A percentile compares a stretch with the other conserved stretches of the same genome.
Evolutionary conservation across 2,888 invertebrate species (phyloP).

Genomic region (Spialia ferax): DNA sequence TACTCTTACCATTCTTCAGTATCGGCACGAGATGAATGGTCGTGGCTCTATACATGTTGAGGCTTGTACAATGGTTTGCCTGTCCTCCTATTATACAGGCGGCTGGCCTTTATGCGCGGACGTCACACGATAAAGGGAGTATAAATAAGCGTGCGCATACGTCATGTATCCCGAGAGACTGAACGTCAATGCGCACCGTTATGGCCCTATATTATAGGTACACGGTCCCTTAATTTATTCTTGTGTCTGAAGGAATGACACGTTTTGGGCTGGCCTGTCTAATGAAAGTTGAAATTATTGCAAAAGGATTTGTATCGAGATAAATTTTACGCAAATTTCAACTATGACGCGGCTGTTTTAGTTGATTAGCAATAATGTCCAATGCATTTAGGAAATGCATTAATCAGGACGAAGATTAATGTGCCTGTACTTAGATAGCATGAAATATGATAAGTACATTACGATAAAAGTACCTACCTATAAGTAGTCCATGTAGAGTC

Average conservation of each 20-base stretch:
- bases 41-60: conserved; percentile 57
- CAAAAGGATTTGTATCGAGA: background rate
- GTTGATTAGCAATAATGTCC: background rate
- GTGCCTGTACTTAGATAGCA: too few relatives aligned
- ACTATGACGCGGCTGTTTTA: background rate
- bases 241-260: conserved; percentile 44
- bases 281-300: conserved; percentile 33
- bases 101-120: conserved; percentile 68
- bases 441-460: too few relatives aligned
- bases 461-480: too few relatives aligned
- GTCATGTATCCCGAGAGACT: conserved; percentile 59
- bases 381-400: too few relatives aligned
- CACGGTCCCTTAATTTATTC: conserved; percentile 49
- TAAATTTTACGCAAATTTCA: background rate
- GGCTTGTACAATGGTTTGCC: conserved; percentile 64
- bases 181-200: conserved; percentile 58
- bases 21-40: conserved; percentile 70
- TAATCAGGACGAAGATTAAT: too few relatives aligned
- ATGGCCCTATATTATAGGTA: conserved; percentile 54
- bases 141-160: conserved; percentile 69
- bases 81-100: conserved; percentile 75
- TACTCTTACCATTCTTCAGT: conserved; percentile 63
- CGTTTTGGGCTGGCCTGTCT: conserved; percentile 37
- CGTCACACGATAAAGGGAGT: conserved; percentile 66
- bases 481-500: too few relatives aligned